These are phyloP conservation scores for Spilosoma lubricipeda DNA, from an alignment of 2,888 invertebrate species.

Conservation along the genomic window DNA sequence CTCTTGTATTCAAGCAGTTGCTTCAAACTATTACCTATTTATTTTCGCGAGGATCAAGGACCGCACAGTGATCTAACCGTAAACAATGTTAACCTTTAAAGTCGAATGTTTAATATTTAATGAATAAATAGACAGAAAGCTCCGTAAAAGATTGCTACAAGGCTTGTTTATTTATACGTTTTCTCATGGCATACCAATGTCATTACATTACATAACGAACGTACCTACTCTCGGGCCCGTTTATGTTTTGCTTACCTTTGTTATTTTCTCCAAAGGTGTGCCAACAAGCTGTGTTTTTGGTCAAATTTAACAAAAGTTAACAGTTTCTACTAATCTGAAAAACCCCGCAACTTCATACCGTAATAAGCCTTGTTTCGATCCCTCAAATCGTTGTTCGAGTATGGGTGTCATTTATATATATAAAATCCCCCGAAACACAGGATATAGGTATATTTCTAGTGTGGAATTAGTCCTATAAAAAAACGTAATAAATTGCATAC, in stretches of 20 bases:
- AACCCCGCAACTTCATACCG: too few species aligned
- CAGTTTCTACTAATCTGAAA: not conserved
- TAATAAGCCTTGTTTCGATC: too few species aligned
- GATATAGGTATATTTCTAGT: too few species aligned
- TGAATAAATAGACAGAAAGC: not conserved
- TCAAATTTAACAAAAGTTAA: not conserved
- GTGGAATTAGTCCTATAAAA: not conserved
- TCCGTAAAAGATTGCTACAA: not conserved
- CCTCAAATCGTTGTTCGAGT: too few species aligned
- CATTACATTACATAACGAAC: constrained; percentile 2
- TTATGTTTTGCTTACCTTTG: constrained; percentile 3
- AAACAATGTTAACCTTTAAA: not conserved
- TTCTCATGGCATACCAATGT: constrained; percentile 4
- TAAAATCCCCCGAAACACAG: too few species aligned
- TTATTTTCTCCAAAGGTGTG: constrained; percentile 5
- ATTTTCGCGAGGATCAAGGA: not conserved
- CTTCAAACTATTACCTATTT: not conserved
- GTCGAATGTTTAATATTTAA: not conserved
- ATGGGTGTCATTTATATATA: too few species aligned
- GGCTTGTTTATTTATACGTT: constrained; percentile 1
- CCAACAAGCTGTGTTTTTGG: not conserved
- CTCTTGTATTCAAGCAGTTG: too few species aligned
- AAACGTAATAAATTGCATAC: not conserved
- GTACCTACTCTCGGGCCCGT: not conserved
- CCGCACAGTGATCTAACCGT: not conserved